A percentile compares a stretch with the other conserved stretches of the same genome.
Conservation (phyloP, 2,113 vertebrate species). For the Centropristis striata region DNA sequence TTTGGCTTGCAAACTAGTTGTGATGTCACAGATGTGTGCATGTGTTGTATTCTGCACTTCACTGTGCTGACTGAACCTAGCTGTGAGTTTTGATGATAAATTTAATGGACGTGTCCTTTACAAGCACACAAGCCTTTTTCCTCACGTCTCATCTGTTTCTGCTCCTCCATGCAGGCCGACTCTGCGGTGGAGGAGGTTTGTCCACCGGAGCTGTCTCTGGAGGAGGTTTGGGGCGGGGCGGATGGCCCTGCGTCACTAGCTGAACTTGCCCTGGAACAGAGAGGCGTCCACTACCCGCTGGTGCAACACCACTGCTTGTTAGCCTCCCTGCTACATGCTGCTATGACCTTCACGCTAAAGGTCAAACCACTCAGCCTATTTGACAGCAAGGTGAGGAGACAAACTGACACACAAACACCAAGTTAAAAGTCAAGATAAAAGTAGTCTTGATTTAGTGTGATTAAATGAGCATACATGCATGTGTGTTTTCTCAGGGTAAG, state of each 20-base stretch:
- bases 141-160: not conserved
- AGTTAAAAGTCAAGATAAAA: too few relatives aligned
- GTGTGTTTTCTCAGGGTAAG: conserved; percentile 88
- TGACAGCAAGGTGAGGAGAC: conserved; percentile 91
- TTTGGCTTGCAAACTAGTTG: not conserved
- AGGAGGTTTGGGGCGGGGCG: conserved; percentile 90
- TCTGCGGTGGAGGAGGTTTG: conserved; percentile 89
- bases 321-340: conserved; percentile 87
- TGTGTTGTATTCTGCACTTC: not conserved
- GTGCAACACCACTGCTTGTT: conserved; percentile 95
- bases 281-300: conserved; percentile 92
- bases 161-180: conserved; percentile 86
- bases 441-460: too few relatives aligned
- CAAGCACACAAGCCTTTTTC: not conserved
- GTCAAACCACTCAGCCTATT: conserved; percentile 94
- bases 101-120: not conserved
- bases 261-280: conserved; percentile 95
- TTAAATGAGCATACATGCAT: too few relatives aligned
- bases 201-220: conserved; percentile 87
- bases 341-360: conserved; percentile 91
- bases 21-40: conserved; percentile 5
- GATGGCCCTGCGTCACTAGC: conserved; percentile 93
- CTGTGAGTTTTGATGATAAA: not conserved
- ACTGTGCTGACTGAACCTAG: not conserved
- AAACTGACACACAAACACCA: rapidly evolving